Evolutionary conservation across 2,888 invertebrate genomes (phyloP), one percentile per base, ranked within the genome.

Genomic region (Iselma pallidipennis): DNA sequence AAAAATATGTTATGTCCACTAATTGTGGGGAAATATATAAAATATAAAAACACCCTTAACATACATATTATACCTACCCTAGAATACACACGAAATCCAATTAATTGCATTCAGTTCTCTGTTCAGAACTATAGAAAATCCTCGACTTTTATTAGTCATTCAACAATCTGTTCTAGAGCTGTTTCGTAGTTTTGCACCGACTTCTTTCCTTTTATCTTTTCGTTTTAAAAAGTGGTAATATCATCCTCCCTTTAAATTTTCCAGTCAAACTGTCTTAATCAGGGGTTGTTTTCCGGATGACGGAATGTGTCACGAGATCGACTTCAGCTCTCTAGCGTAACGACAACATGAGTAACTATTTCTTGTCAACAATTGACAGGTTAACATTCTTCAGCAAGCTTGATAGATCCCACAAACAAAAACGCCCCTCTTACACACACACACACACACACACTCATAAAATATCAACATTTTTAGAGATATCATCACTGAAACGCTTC

Each of bases 311-410:
- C 48, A 33, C 33, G 51, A 61, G 55, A 59, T 59, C 50, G 57
- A 62, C 23, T 52, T 16, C 31, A 53, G 45, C 42, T 55, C 53
- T 54, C 55, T 54, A 53, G 37, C 48, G 54, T 65, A 65, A 65
- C 59, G 62, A 59, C 65, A 65, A 56, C 56, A 57, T 62, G 61
- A 65, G 52, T 65, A 65, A 65, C 62, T 57, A 49, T 16, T 59
- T 56, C 37, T 62, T 49, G 58, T 62, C 56, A 62, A 49, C 56
- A 65, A 65, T 62, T 62, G 65, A 65, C 65, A 62, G 59, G 16
- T 55, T 49, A 10, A 50, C 59, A 62, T 65, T 65, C 59, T 57
- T 62, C 65, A 65, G 33, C 28, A 48, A 10, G 19, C 19, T n/a
- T 53, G 55, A 59, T 56, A 56, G 56, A 54, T 63, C 53, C 33